Evolutionary conservation across 1,140 invertebrate species (phyloP).

Genomic region (Euwallacea fornicatus): DNA sequence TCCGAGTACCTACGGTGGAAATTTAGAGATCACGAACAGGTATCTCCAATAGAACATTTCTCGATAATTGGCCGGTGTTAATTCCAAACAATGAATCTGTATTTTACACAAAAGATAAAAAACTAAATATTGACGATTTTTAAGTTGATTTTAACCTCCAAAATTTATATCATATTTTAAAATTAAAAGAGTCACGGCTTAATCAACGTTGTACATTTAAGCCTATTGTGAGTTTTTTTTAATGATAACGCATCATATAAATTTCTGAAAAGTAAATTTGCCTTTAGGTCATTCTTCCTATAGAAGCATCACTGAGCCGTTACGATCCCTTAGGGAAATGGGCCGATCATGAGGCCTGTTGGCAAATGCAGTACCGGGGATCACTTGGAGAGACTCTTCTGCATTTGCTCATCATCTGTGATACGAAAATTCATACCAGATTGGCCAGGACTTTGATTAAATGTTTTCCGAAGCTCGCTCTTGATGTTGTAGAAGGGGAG

Average conservation of each 20-base stretch:
- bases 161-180: no score
- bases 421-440: conserved; percentile 82
- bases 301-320: conserved; percentile 75
- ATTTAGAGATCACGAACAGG: conserved; percentile 79
- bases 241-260: background rate
- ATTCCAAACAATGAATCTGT: no score
- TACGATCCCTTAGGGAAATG: conserved; percentile 84
- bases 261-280: background rate
- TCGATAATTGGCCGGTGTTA: no score
- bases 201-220: no score
- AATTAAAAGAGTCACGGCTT: no score
- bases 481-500: conserved; percentile 95
- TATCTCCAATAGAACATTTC: background rate
- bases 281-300: conserved; percentile 69
- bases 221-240: background rate
- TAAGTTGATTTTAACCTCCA: background rate
- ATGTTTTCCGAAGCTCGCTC: conserved; percentile 86
- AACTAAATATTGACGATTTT: background rate
- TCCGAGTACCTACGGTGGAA: conserved; percentile 93
- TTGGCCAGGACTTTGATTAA: conserved; percentile 87
- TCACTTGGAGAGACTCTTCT: conserved; percentile 92
- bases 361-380: conserved; percentile 95
- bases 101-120: no score
- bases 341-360: conserved; percentile 90
- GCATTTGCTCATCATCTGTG: conserved; percentile 93